Evolutionary conservation across 2,888 invertebrate species (phyloP).

Genomic region (Bombylius major): DNA sequence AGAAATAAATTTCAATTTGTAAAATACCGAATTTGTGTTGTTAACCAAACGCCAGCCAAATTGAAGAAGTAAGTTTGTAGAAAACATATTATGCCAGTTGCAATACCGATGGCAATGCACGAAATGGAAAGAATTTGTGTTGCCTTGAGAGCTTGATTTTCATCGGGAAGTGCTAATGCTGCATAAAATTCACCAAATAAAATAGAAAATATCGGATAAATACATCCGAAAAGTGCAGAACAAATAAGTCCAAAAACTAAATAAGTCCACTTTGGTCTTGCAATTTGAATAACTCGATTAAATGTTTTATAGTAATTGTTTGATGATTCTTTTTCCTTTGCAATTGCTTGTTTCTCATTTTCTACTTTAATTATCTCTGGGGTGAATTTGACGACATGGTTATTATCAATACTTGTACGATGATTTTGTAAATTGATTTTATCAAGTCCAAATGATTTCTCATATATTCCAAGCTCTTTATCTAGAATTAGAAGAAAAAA

Average conservation of each 20-base stretch:
- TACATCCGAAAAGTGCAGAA: constrained; percentile 53
- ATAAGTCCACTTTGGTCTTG: constrained; percentile 55
- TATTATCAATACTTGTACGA: constrained; percentile 25
- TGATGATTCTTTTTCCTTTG: constrained; percentile 24
- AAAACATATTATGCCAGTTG: constrained; percentile 54
- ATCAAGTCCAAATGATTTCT: constrained; percentile 32
- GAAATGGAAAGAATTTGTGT: constrained; percentile 48
- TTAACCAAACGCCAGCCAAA: constrained; percentile 62
- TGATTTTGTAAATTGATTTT: constrained; percentile 30
- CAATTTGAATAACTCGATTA: constrained; percentile 48
- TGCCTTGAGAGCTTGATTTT: constrained; percentile 41
- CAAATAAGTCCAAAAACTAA: constrained; percentile 50
- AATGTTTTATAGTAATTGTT: constrained; percentile 29
- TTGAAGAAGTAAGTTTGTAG: constrained; percentile 64
- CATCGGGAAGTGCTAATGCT: constrained; percentile 49
- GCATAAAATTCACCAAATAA: constrained; percentile 67
- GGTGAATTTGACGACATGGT: neutral
- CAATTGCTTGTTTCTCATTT: neutral
- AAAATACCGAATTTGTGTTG: constrained; percentile 47
- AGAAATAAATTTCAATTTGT: no score
- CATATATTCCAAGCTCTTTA: constrained; percentile 27
- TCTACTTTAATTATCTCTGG: neutral
- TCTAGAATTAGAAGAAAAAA: constrained; percentile 16
- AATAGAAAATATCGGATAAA: constrained; percentile 62
- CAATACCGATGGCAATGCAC: constrained; percentile 51